phyloP scores from a whole-genome alignment of 1,140 invertebrate genomes.

The Pseudomyrmex sp. region DNA sequence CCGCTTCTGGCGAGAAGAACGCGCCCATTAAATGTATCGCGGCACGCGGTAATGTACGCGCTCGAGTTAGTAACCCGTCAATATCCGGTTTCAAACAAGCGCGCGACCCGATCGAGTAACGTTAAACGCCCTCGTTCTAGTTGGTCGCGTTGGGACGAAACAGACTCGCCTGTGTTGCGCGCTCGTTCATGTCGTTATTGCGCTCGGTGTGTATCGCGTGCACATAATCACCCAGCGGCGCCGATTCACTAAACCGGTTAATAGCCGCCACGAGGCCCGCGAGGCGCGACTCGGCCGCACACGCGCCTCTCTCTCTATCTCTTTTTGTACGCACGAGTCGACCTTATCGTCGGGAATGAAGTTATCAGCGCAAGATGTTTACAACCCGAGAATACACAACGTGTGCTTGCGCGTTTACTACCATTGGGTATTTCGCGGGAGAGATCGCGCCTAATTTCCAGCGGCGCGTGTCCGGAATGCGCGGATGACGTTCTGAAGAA shows the following conservation, averaged over 20 bases:
- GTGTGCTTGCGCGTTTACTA: too few species aligned
- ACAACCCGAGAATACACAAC: not conserved
- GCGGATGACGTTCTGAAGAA: not conserved
- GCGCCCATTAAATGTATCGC: not conserved
- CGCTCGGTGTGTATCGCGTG: conserved; percentile 50
- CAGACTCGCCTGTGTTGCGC: conserved; percentile 17
- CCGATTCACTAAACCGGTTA: conserved; percentile 69
- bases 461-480: not conserved
- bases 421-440: too few species aligned
- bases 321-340: not conserved
- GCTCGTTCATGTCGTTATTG: conserved; percentile 38
- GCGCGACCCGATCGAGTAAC: conserved; percentile 49
- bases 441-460: not conserved
- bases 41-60: not conserved
- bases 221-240: conserved; percentile 54
- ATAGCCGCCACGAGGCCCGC: conserved; percentile 33
- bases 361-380: conserved; percentile 4
- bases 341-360: not conserved
- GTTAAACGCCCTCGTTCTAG: conserved; percentile 41
- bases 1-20: not conserved
- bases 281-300: not conserved
- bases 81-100: conserved; percentile 41
- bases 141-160: conserved; percentile 27
- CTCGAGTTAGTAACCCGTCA: conserved; percentile 20
- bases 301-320: too few species aligned